phyloP scores from a whole-genome alignment of 2,888 invertebrate genomes.

The Netelia virgata region DNA sequence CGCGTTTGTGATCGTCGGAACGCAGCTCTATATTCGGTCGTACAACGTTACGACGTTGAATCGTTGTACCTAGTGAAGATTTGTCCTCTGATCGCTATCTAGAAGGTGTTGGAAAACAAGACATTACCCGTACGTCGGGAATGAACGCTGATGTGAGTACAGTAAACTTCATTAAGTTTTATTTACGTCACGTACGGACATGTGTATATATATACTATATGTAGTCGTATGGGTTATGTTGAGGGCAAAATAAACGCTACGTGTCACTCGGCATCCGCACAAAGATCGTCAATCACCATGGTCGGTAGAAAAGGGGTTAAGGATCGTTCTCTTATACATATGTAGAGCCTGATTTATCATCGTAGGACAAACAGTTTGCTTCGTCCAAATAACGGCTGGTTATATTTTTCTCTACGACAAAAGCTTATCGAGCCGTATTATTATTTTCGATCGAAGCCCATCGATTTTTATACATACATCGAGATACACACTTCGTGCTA shows the following conservation, averaged over 20 bases:
- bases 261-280: not conserved
- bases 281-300: not conserved
- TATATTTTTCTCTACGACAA: too few relatives aligned
- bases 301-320: too few relatives aligned
- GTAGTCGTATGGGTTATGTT: not conserved
- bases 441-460: too few relatives aligned
- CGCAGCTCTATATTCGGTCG: not conserved
- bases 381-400: too few relatives aligned
- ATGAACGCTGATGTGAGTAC: slow-evolving; percentile 36
- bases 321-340: too few relatives aligned
- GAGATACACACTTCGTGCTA: too few relatives aligned
- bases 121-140: not conserved
- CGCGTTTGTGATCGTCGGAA: not conserved
- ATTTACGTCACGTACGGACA: not conserved
- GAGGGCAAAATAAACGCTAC: not conserved
- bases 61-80: not conserved
- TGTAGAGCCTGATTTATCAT: too few relatives aligned
- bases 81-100: not conserved
- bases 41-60: not conserved
- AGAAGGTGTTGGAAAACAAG: too few relatives aligned
- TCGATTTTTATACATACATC: too few relatives aligned
- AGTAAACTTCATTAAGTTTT: slow-evolving; percentile 12
- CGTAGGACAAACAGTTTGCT: too few relatives aligned
- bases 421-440: too few relatives aligned
- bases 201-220: not conserved